Evolutionary conservation across 1,140 invertebrate species (phyloP).

Genomic region (Drosophila varians): DNA sequence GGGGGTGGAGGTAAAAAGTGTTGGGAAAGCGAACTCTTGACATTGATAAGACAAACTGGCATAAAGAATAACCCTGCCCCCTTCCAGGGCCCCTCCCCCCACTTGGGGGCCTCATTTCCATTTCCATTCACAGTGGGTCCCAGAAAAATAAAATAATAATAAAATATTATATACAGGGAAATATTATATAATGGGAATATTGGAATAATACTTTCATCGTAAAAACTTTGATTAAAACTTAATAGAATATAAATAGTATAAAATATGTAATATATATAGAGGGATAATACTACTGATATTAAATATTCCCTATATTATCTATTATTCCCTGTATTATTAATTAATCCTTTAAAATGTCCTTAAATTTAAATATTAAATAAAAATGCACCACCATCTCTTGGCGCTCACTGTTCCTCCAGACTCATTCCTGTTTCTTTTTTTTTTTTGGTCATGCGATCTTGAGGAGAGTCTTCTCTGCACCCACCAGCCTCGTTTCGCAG

Average conservation of each 20-base stretch:
- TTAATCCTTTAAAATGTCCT: too few relatives aligned
- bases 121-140: constrained; percentile 5
- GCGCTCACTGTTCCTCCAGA: not conserved
- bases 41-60: constrained; percentile 36
- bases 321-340: too few relatives aligned
- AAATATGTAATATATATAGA: too few relatives aligned
- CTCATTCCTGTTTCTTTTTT: too few relatives aligned
- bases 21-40: constrained; percentile 48
- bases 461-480: constrained; percentile 13
- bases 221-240: too few relatives aligned
- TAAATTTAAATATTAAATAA: too few relatives aligned
- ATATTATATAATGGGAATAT: too few relatives aligned
- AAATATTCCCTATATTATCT: too few relatives aligned
- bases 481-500: not conserved
- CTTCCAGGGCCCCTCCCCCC: not conserved
- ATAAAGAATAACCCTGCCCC: constrained; percentile 17
- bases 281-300: too few relatives aligned
- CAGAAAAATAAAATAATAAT: not conserved
- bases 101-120: constrained; percentile 2
- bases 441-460: not conserved
- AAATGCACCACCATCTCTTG: not conserved
- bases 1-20: constrained; percentile 22
- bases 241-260: too few relatives aligned
- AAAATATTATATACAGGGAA: not conserved
- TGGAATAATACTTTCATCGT: too few relatives aligned